Conservation (phyloP, 2,888 invertebrate genomes). For the Neoitamus cyanurus region DNA sequence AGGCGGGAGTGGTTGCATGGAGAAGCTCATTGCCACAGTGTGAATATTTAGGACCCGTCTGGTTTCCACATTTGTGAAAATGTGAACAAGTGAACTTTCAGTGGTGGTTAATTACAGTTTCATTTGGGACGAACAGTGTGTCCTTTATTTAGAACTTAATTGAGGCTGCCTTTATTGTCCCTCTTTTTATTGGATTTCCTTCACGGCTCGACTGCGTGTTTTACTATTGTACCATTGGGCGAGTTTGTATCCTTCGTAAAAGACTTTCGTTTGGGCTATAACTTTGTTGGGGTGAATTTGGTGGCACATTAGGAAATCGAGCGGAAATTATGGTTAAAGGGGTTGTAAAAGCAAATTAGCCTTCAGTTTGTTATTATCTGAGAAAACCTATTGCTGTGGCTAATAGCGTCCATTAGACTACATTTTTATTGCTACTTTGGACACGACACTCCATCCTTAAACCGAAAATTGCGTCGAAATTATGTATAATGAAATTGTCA, state of each 20-base stretch:
- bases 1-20: not conserved
- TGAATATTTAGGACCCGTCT: not conserved
- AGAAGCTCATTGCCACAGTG: conserved; percentile 5
- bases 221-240: not conserved
- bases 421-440: not conserved
- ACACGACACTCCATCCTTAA: no score
- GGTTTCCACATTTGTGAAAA: not conserved
- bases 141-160: conserved; percentile 36
- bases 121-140: not conserved
- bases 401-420: not conserved
- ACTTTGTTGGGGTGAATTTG: not conserved
- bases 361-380: not conserved
- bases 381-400: not conserved
- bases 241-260: not conserved
- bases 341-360: not conserved
- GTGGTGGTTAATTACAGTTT: not conserved
- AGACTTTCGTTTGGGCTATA: not conserved
- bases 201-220: not conserved
- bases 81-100: not conserved
- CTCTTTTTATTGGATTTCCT: not conserved
- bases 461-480: no score
- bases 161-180: not conserved
- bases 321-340: not conserved
- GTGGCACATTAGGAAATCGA: not conserved
- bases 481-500: no score